These are phyloP conservation scores for Aurelia sp. DNA, from an alignment of 30 jellyfish, hydroid and myxozoan genomes.

Conservation along the genomic window DNA sequence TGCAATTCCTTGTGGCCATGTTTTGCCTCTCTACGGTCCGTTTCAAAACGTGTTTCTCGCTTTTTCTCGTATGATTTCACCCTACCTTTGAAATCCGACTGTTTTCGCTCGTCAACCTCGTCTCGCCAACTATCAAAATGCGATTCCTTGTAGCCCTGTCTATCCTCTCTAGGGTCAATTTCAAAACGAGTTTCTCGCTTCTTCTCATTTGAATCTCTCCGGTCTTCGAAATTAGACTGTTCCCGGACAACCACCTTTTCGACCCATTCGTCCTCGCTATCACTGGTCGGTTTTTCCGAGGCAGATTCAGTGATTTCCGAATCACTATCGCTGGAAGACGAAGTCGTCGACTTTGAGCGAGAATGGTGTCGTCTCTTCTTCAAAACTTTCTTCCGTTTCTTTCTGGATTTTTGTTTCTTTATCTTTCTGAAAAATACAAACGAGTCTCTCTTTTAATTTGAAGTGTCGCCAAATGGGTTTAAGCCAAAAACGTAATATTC, in stretches of 20 bases:
- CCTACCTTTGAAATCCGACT: neutral
- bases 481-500: too few species aligned
- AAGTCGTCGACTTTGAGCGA: slow-evolving; percentile 16
- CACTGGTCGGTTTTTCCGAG: slow-evolving; percentile 52
- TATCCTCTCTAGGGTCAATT: neutral
- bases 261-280: slow-evolving; percentile 76
- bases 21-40: too few species aligned
- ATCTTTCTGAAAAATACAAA: slow-evolving; percentile 8
- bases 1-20: too few species aligned
- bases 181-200: neutral
- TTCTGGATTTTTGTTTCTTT: slow-evolving; percentile 20
- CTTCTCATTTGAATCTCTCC: too few species aligned
- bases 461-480: too few species aligned
- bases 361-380: neutral
- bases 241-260: slow-evolving; percentile 7
- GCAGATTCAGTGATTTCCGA: slow-evolving; percentile 67
- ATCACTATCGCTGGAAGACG: slow-evolving; percentile 24
- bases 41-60: too few species aligned
- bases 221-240: neutral
- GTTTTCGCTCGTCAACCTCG: too few species aligned
- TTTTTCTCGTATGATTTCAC: too few species aligned
- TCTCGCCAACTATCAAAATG: too few species aligned
- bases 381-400: slow-evolving; percentile 39
- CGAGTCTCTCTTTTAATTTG: too few species aligned
- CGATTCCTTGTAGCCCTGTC: too few species aligned